Conservation (phyloP, 2,888 invertebrate species). For the Plebejus anna region DNA sequence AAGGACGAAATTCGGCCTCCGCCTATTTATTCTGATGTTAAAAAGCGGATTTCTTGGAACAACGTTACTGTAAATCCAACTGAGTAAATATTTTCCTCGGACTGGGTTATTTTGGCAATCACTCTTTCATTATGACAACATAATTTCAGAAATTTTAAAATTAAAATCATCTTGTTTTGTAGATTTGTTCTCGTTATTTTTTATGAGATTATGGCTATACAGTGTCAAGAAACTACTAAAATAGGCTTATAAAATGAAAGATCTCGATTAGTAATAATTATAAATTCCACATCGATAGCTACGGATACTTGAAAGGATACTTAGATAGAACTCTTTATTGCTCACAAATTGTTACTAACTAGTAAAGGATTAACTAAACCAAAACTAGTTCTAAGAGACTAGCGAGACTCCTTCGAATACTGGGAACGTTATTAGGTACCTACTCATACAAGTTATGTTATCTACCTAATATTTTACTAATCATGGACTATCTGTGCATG, state of each 20-base stretch:
- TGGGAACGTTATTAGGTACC: too few relatives aligned
- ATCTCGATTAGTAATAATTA: neutral
- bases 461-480: too few relatives aligned
- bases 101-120: neutral
- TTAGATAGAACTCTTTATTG: too few relatives aligned
- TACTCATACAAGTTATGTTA: too few relatives aligned
- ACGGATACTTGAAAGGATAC: neutral
- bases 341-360: too few relatives aligned
- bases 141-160: neutral
- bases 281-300: neutral
- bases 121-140: neutral
- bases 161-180: neutral
- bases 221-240: neutral
- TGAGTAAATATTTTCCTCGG: constrained; percentile 6
- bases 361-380: neutral
- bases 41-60: constrained; percentile 11
- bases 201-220: neutral
- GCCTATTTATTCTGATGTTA: constrained; percentile 6
- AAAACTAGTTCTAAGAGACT: neutral
- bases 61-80: constrained; percentile 5
- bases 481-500: too few relatives aligned
- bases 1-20: neutral
- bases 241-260: neutral
- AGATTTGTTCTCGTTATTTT: neutral
- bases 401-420: too few relatives aligned